Evolutionary conservation across 2,888 invertebrate genomes (phyloP), one percentile per base, ranked within the genome.

Genomic region (Drosophila rubida): DNA sequence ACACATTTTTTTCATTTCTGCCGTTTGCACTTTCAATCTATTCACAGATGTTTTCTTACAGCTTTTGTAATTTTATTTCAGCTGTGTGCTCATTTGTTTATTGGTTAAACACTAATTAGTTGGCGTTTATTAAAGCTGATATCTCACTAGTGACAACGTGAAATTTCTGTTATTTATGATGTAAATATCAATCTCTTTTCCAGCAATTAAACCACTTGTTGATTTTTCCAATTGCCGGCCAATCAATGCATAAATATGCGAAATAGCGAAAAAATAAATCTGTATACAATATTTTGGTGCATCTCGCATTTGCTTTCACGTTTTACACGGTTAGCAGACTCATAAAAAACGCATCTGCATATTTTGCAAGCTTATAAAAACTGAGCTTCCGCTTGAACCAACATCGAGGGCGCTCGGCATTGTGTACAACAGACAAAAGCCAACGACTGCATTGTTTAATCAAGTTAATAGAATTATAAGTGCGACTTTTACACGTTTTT

Each of bases 381-480:
- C 42, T 32, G 45, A 22, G 49, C 67, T 50, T 70, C 75, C 73
- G 64, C n/a, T 9, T 13, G 30, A 32, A 30, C 30, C 41, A 13
- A 25, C 32, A 30, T 53, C 16, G 46, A n/a, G 25, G 14, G 16
- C 22, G 39, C 54, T n/a, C 16, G 42, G 49, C 58, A 54, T 44
- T 46, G 69, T 61, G 58, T 41, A 48, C 23, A 7, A 46, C 62
- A 37, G 60, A 75, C 72, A 75, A 75, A 68, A 32, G 68, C 39
- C 75, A 70, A 50, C 72, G 67, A 63, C 53, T 75, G 78, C 63
- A 83, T 82, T 82, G 80, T 86, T 83, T 83, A 83, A 83, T 83
- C 76, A 83, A 86, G 66, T 83, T 83, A 86, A 83, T 83, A 83
- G 82, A 83, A 86, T 80, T 78, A 78, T 83, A 83, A 80, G 80